phyloP scores from a whole-genome alignment of 2,113 vertebrate genomes.

The Murina feae region DNA sequence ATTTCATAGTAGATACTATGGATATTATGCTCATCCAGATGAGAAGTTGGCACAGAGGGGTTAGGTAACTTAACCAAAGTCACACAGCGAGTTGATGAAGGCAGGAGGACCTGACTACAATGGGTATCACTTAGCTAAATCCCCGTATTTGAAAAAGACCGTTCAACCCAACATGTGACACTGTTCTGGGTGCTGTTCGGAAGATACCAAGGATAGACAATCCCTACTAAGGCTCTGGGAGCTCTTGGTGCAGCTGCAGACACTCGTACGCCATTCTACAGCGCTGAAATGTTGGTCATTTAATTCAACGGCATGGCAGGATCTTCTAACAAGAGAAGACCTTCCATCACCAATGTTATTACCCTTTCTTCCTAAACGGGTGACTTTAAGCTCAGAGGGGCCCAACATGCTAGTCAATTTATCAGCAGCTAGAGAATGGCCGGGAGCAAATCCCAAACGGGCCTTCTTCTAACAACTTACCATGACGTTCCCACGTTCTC shows the following conservation, averaged over 20 bases:
- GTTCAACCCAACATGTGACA: background rate
- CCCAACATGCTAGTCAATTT: background rate
- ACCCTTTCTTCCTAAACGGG: background rate
- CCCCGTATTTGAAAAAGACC: background rate
- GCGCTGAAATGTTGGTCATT: background rate
- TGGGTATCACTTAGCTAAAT: background rate
- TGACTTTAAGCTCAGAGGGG: background rate
- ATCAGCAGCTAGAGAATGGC: background rate
- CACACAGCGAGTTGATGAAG: background rate
- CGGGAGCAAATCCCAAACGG: background rate
- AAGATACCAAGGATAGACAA: background rate
- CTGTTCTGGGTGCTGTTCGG: background rate
- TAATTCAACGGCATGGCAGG: background rate
- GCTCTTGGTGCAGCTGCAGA: background rate
- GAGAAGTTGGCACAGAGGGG: background rate
- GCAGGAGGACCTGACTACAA: background rate
- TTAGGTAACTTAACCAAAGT: background rate
- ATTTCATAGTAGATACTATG: background rate
- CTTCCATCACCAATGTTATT: background rate
- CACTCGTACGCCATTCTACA: background rate
- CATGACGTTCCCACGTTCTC: background rate
- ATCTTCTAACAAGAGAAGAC: conserved; percentile 1
- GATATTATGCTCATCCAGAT: background rate
- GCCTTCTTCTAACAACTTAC: background rate
- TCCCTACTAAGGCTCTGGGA: background rate